Conservation (phyloP, 2,888 invertebrate genomes). For the Drosophila demipolita region DNA sequence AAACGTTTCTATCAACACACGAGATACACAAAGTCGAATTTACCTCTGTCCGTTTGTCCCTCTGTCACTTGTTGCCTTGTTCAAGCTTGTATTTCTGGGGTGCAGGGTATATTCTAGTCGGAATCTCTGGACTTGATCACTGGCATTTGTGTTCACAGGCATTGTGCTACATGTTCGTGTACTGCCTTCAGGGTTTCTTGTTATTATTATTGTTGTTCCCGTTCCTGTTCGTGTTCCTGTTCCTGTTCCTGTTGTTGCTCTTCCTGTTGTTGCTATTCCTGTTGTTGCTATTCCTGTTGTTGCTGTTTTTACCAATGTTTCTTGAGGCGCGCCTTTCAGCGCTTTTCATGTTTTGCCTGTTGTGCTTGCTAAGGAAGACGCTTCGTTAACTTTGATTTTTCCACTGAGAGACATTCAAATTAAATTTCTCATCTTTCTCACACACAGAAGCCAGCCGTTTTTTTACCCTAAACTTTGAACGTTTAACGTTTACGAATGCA, state of each 20-base stretch:
- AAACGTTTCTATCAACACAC: background rate
- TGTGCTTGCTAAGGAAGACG: slow-evolving; percentile 14
- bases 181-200: background rate
- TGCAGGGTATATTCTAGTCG: background rate
- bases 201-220: background rate
- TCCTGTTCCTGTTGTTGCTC: slow-evolving; percentile 29
- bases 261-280: slow-evolving; percentile 23
- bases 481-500: background rate
- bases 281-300: background rate
- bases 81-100: background rate
- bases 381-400: slow-evolving; percentile 78
- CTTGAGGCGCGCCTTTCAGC: slow-evolving; percentile 37
- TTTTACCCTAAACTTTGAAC: background rate
- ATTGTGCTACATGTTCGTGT: slow-evolving; percentile 6
- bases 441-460: slow-evolving; percentile 8
- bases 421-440: slow-evolving; percentile 56
- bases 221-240: slow-evolving; percentile 8
- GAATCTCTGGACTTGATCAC: background rate
- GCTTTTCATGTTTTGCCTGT: slow-evolving; percentile 25
- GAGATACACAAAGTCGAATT: background rate
- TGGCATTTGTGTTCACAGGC: slow-evolving; percentile 5
- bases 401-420: slow-evolving; percentile 77
- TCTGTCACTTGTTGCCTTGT: background rate
- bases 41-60: background rate
- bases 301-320: slow-evolving; percentile 45